Percentiles rank a stretch among this genome's conserved stretches.
phyloP scores from a whole-genome alignment of 92 coral and sea anemone species.

The Epizoanthus stellaris region DNA sequence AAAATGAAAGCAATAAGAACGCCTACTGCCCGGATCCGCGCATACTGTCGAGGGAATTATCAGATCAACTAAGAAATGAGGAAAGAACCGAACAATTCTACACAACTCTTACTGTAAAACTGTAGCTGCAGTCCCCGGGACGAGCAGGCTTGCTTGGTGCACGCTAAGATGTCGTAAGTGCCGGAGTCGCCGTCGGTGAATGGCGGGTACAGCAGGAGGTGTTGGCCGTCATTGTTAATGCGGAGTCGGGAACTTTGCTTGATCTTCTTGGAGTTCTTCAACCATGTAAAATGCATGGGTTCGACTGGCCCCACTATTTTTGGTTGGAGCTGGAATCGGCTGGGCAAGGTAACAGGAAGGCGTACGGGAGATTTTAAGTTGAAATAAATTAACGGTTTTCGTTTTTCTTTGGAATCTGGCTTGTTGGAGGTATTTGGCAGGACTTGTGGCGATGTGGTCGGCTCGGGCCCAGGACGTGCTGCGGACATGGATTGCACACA shows the following conservation, averaged over 20 bases:
- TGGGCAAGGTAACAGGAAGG: not conserved
- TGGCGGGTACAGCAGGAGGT: constrained; percentile 16
- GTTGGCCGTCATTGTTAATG: not conserved
- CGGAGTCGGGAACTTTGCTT: constrained; percentile 15
- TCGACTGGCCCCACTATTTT: not conserved
- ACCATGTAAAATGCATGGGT: constrained; percentile 22
- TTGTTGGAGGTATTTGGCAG: not conserved
- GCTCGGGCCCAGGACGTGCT: not conserved
- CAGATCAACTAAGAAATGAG: too few relatives aligned
- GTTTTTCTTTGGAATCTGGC: not conserved
- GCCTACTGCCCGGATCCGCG: too few relatives aligned
- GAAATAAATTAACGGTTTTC: constrained; percentile 19
- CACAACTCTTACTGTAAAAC: constrained; percentile 29
- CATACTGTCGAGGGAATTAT: too few relatives aligned
- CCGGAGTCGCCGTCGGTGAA: constrained; percentile 26
- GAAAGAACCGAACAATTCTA: too few relatives aligned
- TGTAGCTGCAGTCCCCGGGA: constrained; percentile 26
- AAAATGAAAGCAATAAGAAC: too few relatives aligned
- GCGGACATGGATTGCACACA: not conserved
- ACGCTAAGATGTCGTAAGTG: constrained; percentile 8
- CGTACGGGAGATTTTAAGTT: constrained; percentile 29
- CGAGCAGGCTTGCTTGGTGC: constrained; percentile 18
- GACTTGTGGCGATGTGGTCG: not conserved
- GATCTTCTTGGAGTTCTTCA: constrained; percentile 17
- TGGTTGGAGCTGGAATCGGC: not conserved